Evolutionary conservation across 2,888 invertebrate species (phyloP), one percentile per base, ranked within the genome.

Genomic region (Microplitis deprimator): DNA sequence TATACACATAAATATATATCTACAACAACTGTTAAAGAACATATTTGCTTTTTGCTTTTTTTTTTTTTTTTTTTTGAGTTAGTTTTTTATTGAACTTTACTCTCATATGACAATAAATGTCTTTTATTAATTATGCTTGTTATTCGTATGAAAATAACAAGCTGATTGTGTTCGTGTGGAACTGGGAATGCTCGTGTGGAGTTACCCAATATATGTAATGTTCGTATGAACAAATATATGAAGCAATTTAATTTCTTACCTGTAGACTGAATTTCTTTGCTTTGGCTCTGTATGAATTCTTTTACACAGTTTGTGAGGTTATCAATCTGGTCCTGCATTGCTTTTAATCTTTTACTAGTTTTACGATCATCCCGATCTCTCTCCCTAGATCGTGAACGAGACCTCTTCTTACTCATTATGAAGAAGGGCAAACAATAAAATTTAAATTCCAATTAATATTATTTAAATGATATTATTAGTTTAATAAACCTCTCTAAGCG

Each of bases 221-320:
- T 59, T 59, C 59, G 59, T 59, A 59, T 59, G 59, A 59, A 59
- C 59, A 13, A 10, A 10, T 1, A 59, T 1, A 59, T 59, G 1
- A 13, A 13, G 7, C 1, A 59, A 10, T 59, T 59, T 59, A 59
- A 10, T 59, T 13, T 1, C 13, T 59, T 59, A 59, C 59, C 59
- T 59, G 59, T 1, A 59, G 13, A 1, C 20, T 20, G 8, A 59
- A 59, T 13, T 13, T 7, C 13, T 1, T 59, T 1, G 7, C 74
- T 82, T 78, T 7, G 78, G 29, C 68, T 73, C 75, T 71, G 20
- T 5, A 65, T 73, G 8, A 50, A 60, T 40, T 38, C 59, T 20
- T 40, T n/a, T 6, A 38, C 16, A 5, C n/a, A 10, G 40, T 59
- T 62, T 61, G 67, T 71, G 39, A 68, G 29, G 59, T 77, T 20